Evolutionary conservation across 1,140 invertebrate species (phyloP), one percentile per base, ranked within the genome.

Genomic region (Heliconius hermathena): DNA sequence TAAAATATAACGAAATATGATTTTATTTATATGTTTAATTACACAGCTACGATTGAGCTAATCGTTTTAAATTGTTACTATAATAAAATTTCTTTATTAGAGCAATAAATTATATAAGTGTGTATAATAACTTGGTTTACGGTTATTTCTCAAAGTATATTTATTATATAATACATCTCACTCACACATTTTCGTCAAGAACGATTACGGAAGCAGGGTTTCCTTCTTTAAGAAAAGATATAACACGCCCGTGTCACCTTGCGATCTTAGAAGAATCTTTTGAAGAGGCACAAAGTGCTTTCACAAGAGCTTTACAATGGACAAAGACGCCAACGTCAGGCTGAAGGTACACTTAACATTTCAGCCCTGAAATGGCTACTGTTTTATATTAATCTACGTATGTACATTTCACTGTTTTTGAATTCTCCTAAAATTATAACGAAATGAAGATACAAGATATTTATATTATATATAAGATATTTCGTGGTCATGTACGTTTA

Each of bases 211-310:
- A 52, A 73, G 70, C 54, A 74, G 57, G 71, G 76, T 77, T 81
- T 81, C 71, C 74, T 81, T 76, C 38, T 78, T 49, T 72, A 66
- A 66, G 77, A 78, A 78, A 78, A 81, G 77, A 76, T 81, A 78
- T 78, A 79, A 74, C 83, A 78, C 83, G 73, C 72, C 54, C 74
- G 46, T 80, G 79, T 82, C 79, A 81, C 81, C 76, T 81, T 76
- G 81, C 83, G 78, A 84, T 83, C 78, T 79, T 77, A 74, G 79
- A 80, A 83, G 79, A 83, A 83, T 79, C 78, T 83, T 83, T 84
- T 84, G 81, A 82, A 75, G 83, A 79, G 79, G 73, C 81, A 77
- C 81, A 78, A 83, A 84, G 83, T 84, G 78, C 81, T 84, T 83
- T 84, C 46, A 81, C 72, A 81, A 83, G 81, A 41, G 72, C 77